phyloP scores from a whole-genome alignment of 2,888 invertebrate genomes.

The Tetropium fuscum region DNA sequence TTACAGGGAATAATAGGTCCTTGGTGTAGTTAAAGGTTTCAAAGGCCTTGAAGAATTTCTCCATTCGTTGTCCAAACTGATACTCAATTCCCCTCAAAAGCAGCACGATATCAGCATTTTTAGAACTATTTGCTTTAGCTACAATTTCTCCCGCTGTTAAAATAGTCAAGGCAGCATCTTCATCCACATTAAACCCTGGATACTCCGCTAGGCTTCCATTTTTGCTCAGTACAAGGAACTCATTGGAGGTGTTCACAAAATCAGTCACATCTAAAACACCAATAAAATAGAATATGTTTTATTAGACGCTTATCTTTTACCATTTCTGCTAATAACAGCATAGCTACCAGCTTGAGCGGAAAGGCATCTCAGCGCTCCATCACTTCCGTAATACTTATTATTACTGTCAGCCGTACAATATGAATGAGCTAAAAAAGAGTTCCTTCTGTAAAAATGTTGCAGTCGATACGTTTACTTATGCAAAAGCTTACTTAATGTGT shows the following conservation, averaged over 20 bases:
- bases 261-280: conserved; percentile 33
- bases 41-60: conserved; percentile 70
- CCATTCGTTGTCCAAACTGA: conserved; percentile 59
- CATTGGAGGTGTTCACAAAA: conserved; percentile 10
- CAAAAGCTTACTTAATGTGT: conserved; percentile 36
- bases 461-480: no score
- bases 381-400: conserved; percentile 72
- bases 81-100: conserved; percentile 55
- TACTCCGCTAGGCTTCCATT: conserved; percentile 70
- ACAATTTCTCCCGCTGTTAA: conserved; percentile 75
- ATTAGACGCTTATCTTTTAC: conserved; percentile 40
- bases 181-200: conserved; percentile 69
- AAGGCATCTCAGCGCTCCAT: conserved; percentile 73
- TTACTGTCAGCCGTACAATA: conserved; percentile 68
- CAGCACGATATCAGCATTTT: conserved; percentile 52
- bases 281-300: background rate
- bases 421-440: conserved; percentile 41
- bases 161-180: conserved; percentile 69
- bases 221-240: conserved; percentile 71
- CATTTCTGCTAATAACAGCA: conserved; percentile 67
- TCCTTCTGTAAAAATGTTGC: no score
- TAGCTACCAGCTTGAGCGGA: conserved; percentile 69
- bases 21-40: conserved; percentile 69
- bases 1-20: conserved; percentile 73
- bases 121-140: conserved; percentile 61